Evolutionary conservation across 2,888 invertebrate genomes (phyloP).

Genomic region (Caenorhabditis becei): DNA sequence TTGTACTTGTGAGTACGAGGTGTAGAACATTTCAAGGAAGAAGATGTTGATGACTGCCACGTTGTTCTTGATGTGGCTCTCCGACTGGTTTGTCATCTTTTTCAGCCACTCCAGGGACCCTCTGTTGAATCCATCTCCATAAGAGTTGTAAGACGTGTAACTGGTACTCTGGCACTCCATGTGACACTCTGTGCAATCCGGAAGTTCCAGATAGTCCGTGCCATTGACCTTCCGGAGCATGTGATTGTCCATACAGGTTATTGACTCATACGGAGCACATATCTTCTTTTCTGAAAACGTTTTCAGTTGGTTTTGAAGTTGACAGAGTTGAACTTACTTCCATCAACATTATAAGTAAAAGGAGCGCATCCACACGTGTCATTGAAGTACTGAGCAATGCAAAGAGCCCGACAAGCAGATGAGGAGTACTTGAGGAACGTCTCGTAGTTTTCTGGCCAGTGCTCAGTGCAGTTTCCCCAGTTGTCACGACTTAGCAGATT

Average conservation of each 20-base stretch:
- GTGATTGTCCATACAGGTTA: conserved; percentile 64
- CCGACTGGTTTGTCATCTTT: conserved; percentile 44
- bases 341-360: conserved; percentile 70
- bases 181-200: conserved; percentile 65
- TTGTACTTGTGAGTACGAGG: conserved; percentile 77
- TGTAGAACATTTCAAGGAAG: conserved; percentile 78
- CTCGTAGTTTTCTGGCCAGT: conserved; percentile 63
- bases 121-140: conserved; percentile 72
- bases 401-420: conserved; percentile 62
- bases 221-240: conserved; percentile 47
- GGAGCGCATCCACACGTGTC: conserved; percentile 68
- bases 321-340: conserved; percentile 63
- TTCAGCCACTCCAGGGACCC: conserved; percentile 72
- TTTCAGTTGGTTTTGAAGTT: not conserved
- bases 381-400: conserved; percentile 66
- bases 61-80: conserved; percentile 67
- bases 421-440: conserved; percentile 60
- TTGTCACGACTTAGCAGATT: conserved; percentile 54
- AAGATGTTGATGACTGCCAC: conserved; percentile 77
- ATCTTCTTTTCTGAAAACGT: conserved; percentile 53
- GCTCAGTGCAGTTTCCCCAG: conserved; percentile 70
- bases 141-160: conserved; percentile 76
- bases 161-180: conserved; percentile 72
- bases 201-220: conserved; percentile 57
- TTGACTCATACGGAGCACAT: conserved; percentile 67